A percentile compares a stretch with the other conserved stretches of the same genome.
Conservation (phyloP, 2,797 vertebrate species). For the Zalophus californianus region DNA sequence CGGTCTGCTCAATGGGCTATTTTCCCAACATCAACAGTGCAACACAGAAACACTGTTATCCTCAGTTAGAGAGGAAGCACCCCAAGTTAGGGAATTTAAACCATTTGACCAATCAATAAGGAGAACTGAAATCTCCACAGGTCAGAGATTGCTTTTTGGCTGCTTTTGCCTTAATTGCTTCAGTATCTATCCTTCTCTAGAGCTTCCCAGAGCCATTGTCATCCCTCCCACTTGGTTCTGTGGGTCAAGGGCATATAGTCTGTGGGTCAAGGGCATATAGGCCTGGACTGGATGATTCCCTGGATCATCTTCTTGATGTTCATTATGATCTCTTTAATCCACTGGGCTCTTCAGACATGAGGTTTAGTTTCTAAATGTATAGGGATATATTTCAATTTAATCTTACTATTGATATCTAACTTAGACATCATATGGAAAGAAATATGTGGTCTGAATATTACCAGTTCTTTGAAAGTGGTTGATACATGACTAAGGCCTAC, state of each 20-base stretch:
- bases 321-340: conserved; percentile 45
- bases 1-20: background rate
- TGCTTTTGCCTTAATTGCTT: conserved; percentile 38
- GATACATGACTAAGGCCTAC: background rate
- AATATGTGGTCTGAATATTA: background rate
- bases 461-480: conserved; percentile 36
- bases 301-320: background rate
- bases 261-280: background rate
- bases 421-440: background rate
- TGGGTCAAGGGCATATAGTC: background rate
- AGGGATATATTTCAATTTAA: background rate
- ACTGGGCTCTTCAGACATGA: background rate
- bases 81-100: background rate
- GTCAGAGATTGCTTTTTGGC: background rate
- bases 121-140: conserved; percentile 30
- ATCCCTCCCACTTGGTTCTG: background rate
- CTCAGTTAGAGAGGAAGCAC: background rate
- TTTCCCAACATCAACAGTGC: background rate
- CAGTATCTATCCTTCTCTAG: background rate
- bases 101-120: conserved; percentile 6
- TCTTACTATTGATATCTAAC: conserved; percentile 37
- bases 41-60: background rate
- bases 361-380: conserved; percentile 47
- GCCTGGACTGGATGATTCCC: background rate
- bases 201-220: background rate